These are phyloP conservation scores for Sceliomorpha sp. DNA, from an alignment of 2,888 invertebrate species.

Conservation along the genomic window DNA sequence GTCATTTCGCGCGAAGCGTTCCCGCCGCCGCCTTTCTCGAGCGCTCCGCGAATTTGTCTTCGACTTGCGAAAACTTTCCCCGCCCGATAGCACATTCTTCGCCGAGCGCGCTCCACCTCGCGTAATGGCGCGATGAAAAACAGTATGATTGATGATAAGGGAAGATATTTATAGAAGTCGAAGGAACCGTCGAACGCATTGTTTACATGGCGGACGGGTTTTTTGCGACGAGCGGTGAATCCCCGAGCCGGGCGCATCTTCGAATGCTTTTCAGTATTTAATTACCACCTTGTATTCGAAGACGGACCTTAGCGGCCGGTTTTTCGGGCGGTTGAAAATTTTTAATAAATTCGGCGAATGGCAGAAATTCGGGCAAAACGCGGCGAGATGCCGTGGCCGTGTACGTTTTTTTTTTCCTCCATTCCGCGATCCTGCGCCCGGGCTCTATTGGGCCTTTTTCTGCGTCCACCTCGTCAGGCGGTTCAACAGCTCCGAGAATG, in stretches of 20 bases:
- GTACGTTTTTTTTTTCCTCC: constrained; percentile 40
- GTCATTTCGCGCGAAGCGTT: too few relatives aligned
- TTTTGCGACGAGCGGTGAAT: constrained; percentile 35
- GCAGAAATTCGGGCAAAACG: constrained; percentile 55
- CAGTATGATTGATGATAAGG: constrained; percentile 50
- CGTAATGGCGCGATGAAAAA: too few relatives aligned
- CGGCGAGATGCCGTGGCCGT: constrained; percentile 49
- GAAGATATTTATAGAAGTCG: constrained; percentile 53
- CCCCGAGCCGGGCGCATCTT: constrained; percentile 9
- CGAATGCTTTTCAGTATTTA: constrained; percentile 55
- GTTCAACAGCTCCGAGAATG: constrained; percentile 74
- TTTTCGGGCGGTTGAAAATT: constrained; percentile 49
- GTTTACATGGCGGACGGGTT: constrained; percentile 49
- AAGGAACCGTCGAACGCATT: constrained; percentile 49
- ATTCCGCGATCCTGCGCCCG: constrained; percentile 45
- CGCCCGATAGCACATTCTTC: too few relatives aligned
- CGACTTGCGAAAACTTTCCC: too few relatives aligned
- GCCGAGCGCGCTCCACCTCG: too few relatives aligned
- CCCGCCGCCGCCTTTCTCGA: too few relatives aligned
- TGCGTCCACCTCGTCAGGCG: constrained; percentile 59
- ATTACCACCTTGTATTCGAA: constrained; percentile 59
- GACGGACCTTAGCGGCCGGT: constrained; percentile 38
- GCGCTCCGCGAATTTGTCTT: too few relatives aligned
- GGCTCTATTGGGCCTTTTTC: constrained; percentile 52
- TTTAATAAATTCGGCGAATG: constrained; percentile 57